These are phyloP conservation scores for Agrochola litura DNA, from an alignment of 2,888 invertebrate genomes.

Conservation along the genomic window DNA sequence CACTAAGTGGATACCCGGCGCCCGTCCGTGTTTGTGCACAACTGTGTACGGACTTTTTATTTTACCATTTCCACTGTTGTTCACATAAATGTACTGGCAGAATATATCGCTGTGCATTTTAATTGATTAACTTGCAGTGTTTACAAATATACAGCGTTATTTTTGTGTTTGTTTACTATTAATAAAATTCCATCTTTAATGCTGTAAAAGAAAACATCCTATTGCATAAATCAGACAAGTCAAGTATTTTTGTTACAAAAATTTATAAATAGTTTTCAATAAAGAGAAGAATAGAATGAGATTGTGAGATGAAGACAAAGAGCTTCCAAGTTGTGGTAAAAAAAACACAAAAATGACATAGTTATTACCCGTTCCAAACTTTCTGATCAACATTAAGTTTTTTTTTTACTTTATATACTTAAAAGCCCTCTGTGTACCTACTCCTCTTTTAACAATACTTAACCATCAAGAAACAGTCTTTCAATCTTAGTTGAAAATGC, in stretches of 20 bases:
- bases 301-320: no score
- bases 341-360: neutral
- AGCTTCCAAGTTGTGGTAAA: no score
- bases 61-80: constrained; percentile 32
- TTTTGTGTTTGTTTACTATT: constrained; percentile 15
- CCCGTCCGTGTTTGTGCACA: constrained; percentile 58
- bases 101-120: constrained; percentile 21
- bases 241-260: neutral
- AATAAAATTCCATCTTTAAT: neutral
- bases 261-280: neutral
- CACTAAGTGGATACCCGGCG: constrained; percentile 63
- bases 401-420: neutral
- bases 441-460: neutral
- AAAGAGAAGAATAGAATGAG: neutral
- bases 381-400: neutral
- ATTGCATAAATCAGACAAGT: neutral
- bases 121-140: constrained; percentile 39
- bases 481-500: neutral
- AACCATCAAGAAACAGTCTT: neutral
- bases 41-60: constrained; percentile 39
- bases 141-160: constrained; percentile 14
- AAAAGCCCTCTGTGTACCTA: neutral
- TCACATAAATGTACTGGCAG: constrained; percentile 13
- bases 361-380: neutral
- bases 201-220: constrained; percentile 16